phyloP scores from a whole-genome alignment of 2,113 vertebrate genomes.

The Thunnus maccoyii region DNA sequence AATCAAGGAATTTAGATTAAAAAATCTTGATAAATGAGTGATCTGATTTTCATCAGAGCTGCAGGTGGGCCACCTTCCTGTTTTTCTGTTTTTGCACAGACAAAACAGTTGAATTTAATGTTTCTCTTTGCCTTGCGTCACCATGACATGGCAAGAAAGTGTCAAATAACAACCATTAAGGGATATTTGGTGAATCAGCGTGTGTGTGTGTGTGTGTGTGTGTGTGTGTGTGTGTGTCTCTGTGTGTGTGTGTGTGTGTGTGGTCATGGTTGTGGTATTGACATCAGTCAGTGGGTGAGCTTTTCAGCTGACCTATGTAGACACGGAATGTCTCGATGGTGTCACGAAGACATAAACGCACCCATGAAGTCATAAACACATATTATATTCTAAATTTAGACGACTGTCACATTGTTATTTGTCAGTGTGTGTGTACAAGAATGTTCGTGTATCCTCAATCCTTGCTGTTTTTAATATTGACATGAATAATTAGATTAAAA shows the following conservation, averaged over 20 bases:
- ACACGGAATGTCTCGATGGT: constrained; percentile 52
- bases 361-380: constrained; percentile 60
- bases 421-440: constrained; percentile 4
- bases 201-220: constrained; percentile 31
- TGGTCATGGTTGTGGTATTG: constrained; percentile 42
- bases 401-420: constrained; percentile 28
- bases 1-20: not conserved
- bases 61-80: not conserved
- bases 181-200: constrained; percentile 55
- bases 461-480: not conserved
- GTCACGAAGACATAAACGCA: constrained; percentile 46
- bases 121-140: constrained; percentile 56
- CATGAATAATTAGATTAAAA: not conserved
- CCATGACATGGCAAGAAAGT: constrained; percentile 72
- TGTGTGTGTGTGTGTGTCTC: constrained; percentile 33
- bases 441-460: not conserved
- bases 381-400: constrained; percentile 61
- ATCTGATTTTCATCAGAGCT: not conserved
- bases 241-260: constrained; percentile 41
- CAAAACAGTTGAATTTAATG: constrained; percentile 44
- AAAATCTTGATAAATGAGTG: not conserved
- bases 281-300: constrained; percentile 28
- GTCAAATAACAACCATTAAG: constrained; percentile 79
- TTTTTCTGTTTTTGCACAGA: constrained; percentile 60
- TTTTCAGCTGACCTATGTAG: constrained; percentile 45